Conservation (phyloP, 2,888 invertebrate genomes). For the Mythimna impura region DNA sequence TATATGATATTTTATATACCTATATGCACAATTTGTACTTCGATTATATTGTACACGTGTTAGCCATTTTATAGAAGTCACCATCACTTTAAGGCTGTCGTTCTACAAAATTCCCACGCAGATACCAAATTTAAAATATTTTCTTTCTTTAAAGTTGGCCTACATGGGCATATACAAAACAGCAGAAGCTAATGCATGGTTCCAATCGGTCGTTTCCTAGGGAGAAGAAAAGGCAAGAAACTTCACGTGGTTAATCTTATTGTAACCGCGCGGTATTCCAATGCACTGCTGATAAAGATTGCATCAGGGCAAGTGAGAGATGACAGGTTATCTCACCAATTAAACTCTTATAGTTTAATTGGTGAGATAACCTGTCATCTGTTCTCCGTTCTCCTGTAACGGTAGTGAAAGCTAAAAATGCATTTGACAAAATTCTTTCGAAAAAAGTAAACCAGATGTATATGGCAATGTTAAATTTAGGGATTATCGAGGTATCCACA, state of each 20-base stretch:
- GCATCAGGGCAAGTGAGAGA: conserved; percentile 12
- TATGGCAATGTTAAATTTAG: not conserved
- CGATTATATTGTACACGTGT: not conserved
- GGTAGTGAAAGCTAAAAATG: not conserved
- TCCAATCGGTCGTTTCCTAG: no score
- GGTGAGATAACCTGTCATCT: not conserved
- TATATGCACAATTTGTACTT: not conserved
- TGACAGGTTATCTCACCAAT: conserved; percentile 44
- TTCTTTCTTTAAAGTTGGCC: no score
- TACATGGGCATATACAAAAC: no score
- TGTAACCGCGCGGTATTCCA: conserved; percentile 6
- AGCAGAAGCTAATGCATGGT: no score
- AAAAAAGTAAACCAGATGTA: no score
- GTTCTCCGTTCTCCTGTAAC: no score
- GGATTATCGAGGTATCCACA: not conserved
- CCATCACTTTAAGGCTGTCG: no score
- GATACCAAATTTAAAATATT: no score
- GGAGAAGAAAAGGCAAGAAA: no score
- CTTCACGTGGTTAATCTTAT: no score
- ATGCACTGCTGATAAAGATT: conserved; percentile 28
- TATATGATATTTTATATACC: no score
- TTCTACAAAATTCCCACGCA: conserved; percentile 21
- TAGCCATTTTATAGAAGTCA: not conserved
- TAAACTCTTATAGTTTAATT: conserved; percentile 26
- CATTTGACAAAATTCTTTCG: not conserved